A percentile compares a stretch with the other conserved stretches of the same genome.
Conservation (phyloP, 2,797 vertebrate genomes). For the Gouania willdenowi region DNA sequence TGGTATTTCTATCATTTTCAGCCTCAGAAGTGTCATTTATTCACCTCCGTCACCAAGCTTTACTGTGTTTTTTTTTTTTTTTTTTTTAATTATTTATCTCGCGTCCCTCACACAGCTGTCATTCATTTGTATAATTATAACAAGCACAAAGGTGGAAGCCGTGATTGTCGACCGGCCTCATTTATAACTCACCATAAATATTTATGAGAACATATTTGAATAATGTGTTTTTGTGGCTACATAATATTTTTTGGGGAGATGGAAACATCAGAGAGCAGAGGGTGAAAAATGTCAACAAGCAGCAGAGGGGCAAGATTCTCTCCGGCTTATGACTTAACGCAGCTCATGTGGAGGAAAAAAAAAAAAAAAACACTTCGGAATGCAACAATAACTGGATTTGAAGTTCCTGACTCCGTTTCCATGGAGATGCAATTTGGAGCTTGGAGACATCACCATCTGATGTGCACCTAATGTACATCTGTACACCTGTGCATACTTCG, state of each 20-base stretch:
- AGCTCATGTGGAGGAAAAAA: no score
- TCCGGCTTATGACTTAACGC: background rate
- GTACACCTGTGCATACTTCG: no score
- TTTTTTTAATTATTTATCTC: no score
- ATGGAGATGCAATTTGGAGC: background rate
- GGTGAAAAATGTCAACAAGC: constrained; percentile 16
- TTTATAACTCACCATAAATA: constrained; percentile 24
- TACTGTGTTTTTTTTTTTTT: no score
- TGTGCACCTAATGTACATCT: no score
- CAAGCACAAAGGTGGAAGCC: constrained; percentile 1
- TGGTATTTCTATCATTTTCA: no score
- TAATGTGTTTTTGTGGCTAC: constrained; percentile 38
- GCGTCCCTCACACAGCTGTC: background rate
- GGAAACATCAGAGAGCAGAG: background rate
- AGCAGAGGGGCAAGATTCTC: constrained; percentile 1
- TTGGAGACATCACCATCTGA: no score
- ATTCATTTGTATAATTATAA: constrained; percentile 13
- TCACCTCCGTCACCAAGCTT: no score
- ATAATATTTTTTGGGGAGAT: constrained; percentile 30
- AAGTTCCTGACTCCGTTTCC: no score
- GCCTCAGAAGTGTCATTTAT: no score
- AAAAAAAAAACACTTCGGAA: background rate
- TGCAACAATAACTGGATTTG: background rate
- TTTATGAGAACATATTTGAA: constrained; percentile 41
- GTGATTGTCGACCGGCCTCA: constrained; percentile 3